Conservation (phyloP, 2,888 invertebrate species). For the Mesorhabditis belari region DNA sequence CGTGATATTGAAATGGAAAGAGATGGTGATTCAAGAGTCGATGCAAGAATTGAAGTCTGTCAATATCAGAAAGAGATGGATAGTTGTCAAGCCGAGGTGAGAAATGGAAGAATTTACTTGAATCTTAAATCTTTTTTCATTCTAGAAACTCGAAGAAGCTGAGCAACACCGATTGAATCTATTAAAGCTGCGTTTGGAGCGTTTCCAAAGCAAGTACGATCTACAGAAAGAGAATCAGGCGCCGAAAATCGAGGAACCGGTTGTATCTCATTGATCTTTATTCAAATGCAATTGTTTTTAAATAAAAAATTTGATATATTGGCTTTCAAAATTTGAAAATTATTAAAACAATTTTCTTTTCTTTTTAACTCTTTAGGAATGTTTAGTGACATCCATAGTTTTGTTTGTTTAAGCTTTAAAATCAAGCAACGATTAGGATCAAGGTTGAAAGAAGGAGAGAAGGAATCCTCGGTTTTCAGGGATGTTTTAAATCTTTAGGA, state of each 20-base stretch:
- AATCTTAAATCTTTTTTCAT: background rate
- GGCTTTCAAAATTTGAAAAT: no score
- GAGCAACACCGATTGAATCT: conserved; percentile 23
- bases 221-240: background rate
- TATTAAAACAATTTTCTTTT: no score
- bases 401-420: no score
- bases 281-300: no score
- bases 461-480: no score
- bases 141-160: conserved; percentile 30
- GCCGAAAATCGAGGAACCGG: background rate
- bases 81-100: conserved; percentile 29
- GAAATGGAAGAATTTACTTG: background rate
- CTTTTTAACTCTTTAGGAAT: no score
- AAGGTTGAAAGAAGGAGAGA: no score
- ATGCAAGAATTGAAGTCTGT: conserved; percentile 32
- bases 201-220: background rate
- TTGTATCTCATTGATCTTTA: background rate
- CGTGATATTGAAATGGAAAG: conserved; percentile 30
- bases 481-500: no score
- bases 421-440: no score
- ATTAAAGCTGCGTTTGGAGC: conserved; percentile 26
- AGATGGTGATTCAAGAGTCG: conserved; percentile 31
- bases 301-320: no score
- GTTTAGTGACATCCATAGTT: no score
- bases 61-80: conserved; percentile 31